A percentile compares a stretch with the other conserved stretches of the same genome.
Conservation (phyloP, 2,888 invertebrate species). For the Macrosiphum euphorbiae region DNA sequence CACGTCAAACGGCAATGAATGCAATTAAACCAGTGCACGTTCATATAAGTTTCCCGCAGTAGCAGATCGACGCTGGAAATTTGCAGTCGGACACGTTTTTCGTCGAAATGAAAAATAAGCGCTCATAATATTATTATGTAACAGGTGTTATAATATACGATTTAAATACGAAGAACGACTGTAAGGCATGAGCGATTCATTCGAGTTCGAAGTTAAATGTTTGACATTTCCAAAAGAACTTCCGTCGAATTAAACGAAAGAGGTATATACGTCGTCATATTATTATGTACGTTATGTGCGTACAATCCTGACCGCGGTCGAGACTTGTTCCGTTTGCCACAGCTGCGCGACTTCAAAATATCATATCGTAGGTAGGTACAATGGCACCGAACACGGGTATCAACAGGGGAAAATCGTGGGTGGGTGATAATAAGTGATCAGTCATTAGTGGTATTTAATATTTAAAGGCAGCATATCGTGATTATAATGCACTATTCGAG, state of each 20-base stretch:
- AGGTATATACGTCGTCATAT: background rate
- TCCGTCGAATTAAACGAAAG: background rate
- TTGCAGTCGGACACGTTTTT: background rate
- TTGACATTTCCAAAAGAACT: background rate
- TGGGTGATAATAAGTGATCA: too few species aligned
- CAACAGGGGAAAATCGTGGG: too few species aligned
- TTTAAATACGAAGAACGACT: too few species aligned
- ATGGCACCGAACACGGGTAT: too few species aligned
- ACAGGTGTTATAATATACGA: too few species aligned
- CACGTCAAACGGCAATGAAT: too few species aligned
- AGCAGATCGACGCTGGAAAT: background rate
- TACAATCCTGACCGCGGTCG: background rate
- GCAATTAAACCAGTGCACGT: background rate
- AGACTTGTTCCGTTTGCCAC: background rate
- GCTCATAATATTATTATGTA: background rate
- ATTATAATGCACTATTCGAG: too few species aligned
- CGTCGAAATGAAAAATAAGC: background rate
- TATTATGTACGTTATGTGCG: background rate
- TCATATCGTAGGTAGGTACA: background rate
- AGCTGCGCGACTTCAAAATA: background rate
- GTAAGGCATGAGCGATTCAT: background rate
- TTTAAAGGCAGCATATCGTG: too few species aligned
- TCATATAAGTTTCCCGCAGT: background rate
- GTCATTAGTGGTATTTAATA: too few species aligned
- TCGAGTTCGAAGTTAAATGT: background rate